Conservation (phyloP, 2,797 vertebrate genomes). For the Oreochromis mossambicus region DNA sequence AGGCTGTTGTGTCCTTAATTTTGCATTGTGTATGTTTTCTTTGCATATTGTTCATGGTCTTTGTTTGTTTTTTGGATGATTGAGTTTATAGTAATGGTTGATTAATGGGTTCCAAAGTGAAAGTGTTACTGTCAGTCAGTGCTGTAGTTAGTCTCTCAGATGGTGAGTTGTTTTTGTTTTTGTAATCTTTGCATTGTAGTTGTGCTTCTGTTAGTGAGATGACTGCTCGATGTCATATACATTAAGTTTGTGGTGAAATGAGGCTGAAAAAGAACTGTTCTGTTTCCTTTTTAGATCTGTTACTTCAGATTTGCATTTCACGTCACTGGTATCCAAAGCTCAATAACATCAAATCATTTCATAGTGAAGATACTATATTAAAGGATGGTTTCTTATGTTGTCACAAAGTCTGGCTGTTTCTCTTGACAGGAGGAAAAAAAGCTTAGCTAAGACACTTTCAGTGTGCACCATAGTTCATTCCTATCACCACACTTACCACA, state of each 20-base stretch:
- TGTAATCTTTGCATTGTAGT: not conserved
- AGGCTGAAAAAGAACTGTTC: not conserved
- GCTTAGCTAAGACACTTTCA: not conserved
- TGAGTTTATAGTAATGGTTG: not conserved
- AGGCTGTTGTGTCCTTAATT: not conserved
- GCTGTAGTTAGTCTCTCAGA: not conserved
- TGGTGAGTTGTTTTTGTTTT: not conserved
- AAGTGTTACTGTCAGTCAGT: not conserved
- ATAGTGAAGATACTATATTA: not conserved
- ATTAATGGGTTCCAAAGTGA: not conserved
- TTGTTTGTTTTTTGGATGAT: not conserved
- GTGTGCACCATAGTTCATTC: slow-evolving; percentile 10
- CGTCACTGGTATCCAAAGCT: not conserved
- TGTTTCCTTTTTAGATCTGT: not conserved
- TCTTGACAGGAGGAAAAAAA: not conserved
- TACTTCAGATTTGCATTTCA: not conserved
- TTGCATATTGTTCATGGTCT: not conserved
- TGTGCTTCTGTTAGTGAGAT: not conserved
- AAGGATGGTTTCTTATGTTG: not conserved
- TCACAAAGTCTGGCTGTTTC: not conserved
- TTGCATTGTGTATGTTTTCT: not conserved
- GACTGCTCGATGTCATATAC: not conserved
- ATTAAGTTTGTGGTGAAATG: not conserved
- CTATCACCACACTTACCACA: not conserved
- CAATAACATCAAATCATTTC: not conserved